Evolutionary conservation across 2,888 invertebrate genomes (phyloP), one percentile per base, ranked within the genome.

Genomic region (Meghimatium bilineatum): DNA sequence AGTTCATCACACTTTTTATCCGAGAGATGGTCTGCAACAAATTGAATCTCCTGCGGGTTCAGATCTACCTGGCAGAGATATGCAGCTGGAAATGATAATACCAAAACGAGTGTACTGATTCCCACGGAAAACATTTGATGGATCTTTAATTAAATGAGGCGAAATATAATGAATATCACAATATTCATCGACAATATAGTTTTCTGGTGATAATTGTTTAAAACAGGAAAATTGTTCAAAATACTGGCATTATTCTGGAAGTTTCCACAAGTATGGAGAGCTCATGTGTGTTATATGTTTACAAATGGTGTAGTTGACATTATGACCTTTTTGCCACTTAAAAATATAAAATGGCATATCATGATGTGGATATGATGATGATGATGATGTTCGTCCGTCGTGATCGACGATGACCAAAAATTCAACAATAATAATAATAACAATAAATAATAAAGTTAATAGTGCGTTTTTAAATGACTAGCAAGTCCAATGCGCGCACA

Each of bases 1-100:
- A 92, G 85, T n/a, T 85, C 83, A 20, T 84, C 83, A 80, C 92
- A 92, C 82, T 91, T 91, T 2, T 86, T 78, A 44, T 49, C 36
- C 8, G 88, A 86, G 44, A 92, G 85, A 80, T 91, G 90, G 80
- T 92, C 90, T 1, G 92, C 88, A 12, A 92, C 88, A 77, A 88
- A 89, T 80, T 91, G 90, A n/a, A 92, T 72, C 82, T 92, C 89
- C 66, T 89, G 89, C 49, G 89, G 87, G 82, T 92, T 92, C 69
- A 92, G 69, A 78, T 92, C 91, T n/a, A 88, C 84, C 34, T 78
- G 56, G 0, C 60, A 78, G 20, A 49, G 32, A 26, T 44, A 10
- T n/a, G 34, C 1, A 14, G 23, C 66, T 14, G 29, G 10, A 44
- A 44, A 44, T 44, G 12, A 44, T 14, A 17, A 3, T 49, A 74